Percentiles rank a stretch among this genome's conserved stretches.
Conservation (phyloP, 92 coral and sea anemone genomes). For the Zoanthus solanderi region DNA sequence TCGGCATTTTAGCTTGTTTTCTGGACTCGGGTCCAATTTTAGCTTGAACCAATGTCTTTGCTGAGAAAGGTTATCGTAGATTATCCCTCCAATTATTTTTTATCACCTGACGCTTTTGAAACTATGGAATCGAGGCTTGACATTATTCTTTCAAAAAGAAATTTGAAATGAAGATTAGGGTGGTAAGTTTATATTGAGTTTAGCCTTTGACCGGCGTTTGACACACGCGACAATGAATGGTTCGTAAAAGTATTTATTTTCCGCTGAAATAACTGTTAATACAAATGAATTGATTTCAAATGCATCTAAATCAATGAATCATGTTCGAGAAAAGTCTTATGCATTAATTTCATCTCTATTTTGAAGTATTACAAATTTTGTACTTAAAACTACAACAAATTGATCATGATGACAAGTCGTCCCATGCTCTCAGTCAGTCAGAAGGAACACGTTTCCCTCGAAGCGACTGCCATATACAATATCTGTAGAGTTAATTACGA, state of each 20-base stretch:
- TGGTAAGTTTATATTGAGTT: not conserved
- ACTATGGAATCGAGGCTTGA: not conserved
- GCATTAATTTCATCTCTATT: not conserved
- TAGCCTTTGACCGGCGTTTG: not conserved
- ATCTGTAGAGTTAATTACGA: no score
- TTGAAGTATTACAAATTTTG: not conserved
- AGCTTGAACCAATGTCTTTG: not conserved
- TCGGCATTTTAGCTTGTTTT: not conserved
- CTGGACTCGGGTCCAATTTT: not conserved
- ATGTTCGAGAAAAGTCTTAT: not conserved
- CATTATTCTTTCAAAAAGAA: not conserved
- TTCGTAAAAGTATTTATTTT: not conserved
- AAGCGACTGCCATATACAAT: not conserved
- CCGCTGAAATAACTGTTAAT: not conserved
- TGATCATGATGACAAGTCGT: not conserved
- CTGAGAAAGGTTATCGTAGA: not conserved
- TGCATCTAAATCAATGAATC: not conserved
- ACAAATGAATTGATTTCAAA: not conserved
- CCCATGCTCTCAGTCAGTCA: not conserved
- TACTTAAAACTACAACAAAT: not conserved
- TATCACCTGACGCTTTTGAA: not conserved
- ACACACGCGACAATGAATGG: constrained; percentile 23
- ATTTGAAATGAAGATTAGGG: not conserved
- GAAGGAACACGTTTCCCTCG: not conserved
- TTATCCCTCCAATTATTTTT: not conserved